These are phyloP conservation scores for Melanotaenia nigrans DNA, from an alignment of 2,797 vertebrate genomes.

Conservation along the genomic window DNA sequence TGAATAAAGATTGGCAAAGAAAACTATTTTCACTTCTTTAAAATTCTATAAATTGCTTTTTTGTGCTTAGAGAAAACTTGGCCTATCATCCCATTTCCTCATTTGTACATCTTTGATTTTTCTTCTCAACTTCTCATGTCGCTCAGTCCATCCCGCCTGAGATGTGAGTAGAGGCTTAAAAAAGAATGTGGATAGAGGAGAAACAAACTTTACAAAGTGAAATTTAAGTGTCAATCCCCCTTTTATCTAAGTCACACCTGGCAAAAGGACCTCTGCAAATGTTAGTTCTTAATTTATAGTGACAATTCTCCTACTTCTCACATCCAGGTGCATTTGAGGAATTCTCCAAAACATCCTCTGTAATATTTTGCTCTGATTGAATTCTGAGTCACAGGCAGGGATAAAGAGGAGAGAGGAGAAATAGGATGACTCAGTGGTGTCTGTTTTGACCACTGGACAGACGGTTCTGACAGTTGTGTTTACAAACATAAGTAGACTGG, in stretches of 20 bases:
- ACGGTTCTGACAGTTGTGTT: slow-evolving; percentile 1
- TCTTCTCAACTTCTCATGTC: neutral
- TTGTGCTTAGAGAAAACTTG: too few species aligned
- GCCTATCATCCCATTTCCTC: neutral
- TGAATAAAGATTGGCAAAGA: neutral
- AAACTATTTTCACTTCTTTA: neutral
- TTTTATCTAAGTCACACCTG: too few species aligned
- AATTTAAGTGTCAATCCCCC: too few species aligned
- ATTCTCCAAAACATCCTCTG: neutral
- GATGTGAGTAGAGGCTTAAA: neutral
- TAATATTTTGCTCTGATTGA: neutral
- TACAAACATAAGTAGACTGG: slow-evolving; percentile 10
- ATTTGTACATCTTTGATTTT: neutral
- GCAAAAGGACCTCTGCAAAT: too few species aligned
- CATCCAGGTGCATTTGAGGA: neutral
- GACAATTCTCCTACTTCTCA: too few species aligned
- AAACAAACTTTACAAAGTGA: too few species aligned
- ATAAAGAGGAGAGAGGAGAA: neutral
- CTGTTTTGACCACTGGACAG: slow-evolving; percentile 6
- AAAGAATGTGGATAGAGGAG: too few species aligned
- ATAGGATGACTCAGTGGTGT: neutral
- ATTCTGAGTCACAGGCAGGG: neutral
- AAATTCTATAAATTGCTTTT: too few species aligned
- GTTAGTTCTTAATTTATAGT: too few species aligned
- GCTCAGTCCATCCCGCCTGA: neutral